These are phyloP conservation scores for Akabosia matsudoensis DNA, from an alignment of 1,140 invertebrate genomes.

Conservation along the genomic window DNA sequence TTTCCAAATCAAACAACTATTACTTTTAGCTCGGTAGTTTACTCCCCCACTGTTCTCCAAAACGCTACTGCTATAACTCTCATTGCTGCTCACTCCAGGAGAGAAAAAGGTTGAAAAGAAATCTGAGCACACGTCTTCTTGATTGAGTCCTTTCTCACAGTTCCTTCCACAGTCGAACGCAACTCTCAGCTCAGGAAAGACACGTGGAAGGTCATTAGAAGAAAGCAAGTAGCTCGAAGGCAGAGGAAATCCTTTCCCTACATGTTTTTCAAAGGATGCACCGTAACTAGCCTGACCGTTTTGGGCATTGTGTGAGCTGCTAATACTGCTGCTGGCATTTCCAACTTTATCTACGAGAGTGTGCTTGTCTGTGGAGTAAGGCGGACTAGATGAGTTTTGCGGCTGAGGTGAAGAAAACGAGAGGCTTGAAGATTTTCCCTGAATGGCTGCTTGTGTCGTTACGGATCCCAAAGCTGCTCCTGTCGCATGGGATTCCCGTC, in stretches of 20 bases:
- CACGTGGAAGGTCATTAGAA: constrained; percentile 12
- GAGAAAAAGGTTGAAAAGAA: constrained; percentile 10
- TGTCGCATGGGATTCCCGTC: neutral
- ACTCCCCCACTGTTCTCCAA: neutral
- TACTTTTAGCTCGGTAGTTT: neutral
- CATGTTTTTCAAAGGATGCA: neutral
- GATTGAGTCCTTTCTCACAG: constrained; percentile 23
- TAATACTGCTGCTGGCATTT: neutral
- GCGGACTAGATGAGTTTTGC: neutral
- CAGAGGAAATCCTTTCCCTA: constrained; percentile 3
- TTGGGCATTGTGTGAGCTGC: too few species aligned
- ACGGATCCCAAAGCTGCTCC: neutral
- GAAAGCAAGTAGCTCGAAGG: neutral
- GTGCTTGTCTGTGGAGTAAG: neutral
- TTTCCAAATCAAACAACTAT: constrained; percentile 19
- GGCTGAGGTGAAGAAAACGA: neutral
- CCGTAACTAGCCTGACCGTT: neutral
- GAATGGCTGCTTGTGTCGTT: neutral
- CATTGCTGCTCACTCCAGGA: neutral
- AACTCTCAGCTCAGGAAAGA: constrained; percentile 41
- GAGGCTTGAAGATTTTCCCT: neutral
- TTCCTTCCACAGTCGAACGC: constrained; percentile 33
- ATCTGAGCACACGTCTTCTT: constrained; percentile 27
- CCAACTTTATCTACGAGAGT: neutral
- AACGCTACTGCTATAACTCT: neutral